A percentile compares a stretch with the other conserved stretches of the same genome.
Conservation (phyloP, 1,140 invertebrate species). For the Doryteuthis pealeii region DNA sequence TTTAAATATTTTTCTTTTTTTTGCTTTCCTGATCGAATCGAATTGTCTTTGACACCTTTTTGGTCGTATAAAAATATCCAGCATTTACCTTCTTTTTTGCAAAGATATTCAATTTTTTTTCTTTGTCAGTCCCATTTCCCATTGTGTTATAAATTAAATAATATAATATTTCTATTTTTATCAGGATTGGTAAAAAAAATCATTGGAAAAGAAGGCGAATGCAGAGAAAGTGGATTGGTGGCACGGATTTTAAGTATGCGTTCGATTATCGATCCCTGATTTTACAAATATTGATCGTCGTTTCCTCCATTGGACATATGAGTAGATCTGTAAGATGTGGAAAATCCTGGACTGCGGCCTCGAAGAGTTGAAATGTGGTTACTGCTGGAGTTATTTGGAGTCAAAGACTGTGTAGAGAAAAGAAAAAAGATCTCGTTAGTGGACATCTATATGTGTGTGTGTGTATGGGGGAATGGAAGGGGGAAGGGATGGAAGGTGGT, state of each 20-base stretch:
- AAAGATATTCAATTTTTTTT: no score
- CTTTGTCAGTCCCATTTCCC: background rate
- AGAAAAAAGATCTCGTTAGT: background rate
- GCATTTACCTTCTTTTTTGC: no score
- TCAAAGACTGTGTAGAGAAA: slow-evolving; percentile 4
- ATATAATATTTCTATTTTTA: background rate
- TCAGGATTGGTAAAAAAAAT: background rate
- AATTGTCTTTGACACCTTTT: no score
- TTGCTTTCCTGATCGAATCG: no score
- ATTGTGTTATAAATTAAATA: background rate
- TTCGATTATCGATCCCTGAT: background rate
- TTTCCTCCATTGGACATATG: slow-evolving; percentile 6
- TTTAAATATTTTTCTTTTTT: no score
- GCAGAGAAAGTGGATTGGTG: background rate
- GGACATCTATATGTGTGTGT: background rate
- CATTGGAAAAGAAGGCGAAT: background rate
- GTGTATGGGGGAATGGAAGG: background rate
- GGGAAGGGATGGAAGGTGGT: background rate
- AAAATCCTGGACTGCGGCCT: slow-evolving; percentile 5
- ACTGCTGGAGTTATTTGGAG: slow-evolving; percentile 10
- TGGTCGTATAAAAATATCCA: no score
- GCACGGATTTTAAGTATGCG: background rate
- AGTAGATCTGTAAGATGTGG: background rate
- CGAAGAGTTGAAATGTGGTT: slow-evolving; percentile 2
- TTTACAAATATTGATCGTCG: background rate